Evolutionary conservation across 2,113 vertebrate species (phyloP).

Genomic region (Hemiscyllium ocellatum): DNA sequence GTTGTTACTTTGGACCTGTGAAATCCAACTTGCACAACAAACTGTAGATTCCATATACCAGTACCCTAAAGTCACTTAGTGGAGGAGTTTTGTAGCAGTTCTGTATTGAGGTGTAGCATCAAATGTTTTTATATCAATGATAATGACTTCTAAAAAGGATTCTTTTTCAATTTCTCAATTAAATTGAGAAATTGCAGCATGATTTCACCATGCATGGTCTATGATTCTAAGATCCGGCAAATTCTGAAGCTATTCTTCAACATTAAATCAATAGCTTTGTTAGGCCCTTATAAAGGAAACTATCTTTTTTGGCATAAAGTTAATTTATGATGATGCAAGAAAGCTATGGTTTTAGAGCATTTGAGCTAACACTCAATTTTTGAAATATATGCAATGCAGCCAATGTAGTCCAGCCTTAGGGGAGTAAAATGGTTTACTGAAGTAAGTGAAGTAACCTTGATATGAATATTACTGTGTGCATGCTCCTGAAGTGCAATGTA

Average conservation of each 20-base stretch:
- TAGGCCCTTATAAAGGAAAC: not conserved
- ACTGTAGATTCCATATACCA: not conserved
- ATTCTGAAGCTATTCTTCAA: not conserved
- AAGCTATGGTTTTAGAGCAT: conserved; percentile 4
- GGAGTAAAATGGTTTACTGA: conserved; percentile 30
- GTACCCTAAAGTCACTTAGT: not conserved
- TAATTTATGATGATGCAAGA: not conserved
- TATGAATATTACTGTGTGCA: not conserved
- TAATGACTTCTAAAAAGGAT: not conserved
- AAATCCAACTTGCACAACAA: too few species aligned
- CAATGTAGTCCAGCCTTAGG: not conserved
- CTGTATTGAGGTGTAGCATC: not conserved
- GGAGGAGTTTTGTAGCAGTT: not conserved
- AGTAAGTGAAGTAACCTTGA: conserved; percentile 12
- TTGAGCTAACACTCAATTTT: not conserved
- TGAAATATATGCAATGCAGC: not conserved
- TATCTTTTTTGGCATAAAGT: not conserved
- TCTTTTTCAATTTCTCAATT: not conserved
- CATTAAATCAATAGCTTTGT: not conserved
- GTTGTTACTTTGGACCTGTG: too few species aligned
- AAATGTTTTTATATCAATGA: not conserved
- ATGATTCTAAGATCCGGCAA: not conserved
- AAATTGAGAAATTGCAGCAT: not conserved
- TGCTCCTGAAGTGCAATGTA: not conserved
- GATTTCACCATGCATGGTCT: not conserved